Evolutionary conservation across 2,113 vertebrate species (phyloP).

Genomic region (Nothobranchius furzeri): DNA sequence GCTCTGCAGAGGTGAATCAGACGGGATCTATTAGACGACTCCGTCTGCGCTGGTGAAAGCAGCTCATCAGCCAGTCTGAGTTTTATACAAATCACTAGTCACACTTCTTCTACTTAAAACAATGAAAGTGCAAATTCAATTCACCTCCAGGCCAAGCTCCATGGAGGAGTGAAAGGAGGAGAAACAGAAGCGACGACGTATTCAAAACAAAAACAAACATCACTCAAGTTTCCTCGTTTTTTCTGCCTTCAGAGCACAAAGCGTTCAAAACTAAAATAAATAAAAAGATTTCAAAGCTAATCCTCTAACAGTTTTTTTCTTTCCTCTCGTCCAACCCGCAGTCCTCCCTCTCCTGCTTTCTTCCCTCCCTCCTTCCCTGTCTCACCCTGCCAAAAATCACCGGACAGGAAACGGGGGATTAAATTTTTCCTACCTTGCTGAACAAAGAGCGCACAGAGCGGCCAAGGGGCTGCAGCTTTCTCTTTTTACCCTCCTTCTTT

Average conservation of each 20-base stretch:
- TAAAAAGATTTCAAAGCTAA: constrained; percentile 61
- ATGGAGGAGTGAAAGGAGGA: background rate
- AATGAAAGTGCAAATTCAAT: constrained; percentile 54
- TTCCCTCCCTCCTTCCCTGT: constrained; percentile 44
- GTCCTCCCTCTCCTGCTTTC: constrained; percentile 33
- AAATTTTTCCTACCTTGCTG: constrained; percentile 96
- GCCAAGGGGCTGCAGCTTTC: constrained; percentile 72
- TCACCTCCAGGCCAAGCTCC: constrained; percentile 17
- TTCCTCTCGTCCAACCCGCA: constrained; percentile 30
- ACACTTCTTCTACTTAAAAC: constrained; percentile 52
- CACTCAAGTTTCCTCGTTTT: constrained; percentile 28
- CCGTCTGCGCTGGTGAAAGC: constrained; percentile 50
- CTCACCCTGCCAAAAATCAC: constrained; percentile 88
- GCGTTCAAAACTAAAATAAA: constrained; percentile 66
- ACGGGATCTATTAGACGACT: constrained; percentile 23
- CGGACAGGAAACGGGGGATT: constrained; percentile 97
- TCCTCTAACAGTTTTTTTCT: constrained; percentile 41
- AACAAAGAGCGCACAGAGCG: constrained; percentile 92
- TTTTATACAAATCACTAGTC: constrained; percentile 57
- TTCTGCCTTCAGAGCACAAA: constrained; percentile 36
- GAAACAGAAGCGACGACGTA: constrained; percentile 10
- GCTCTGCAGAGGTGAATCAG: constrained; percentile 23
- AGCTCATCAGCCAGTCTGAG: constrained; percentile 48
- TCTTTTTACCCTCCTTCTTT: constrained; percentile 23
- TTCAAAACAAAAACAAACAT: constrained; percentile 48